phyloP scores from a whole-genome alignment of 2,113 vertebrate species.

The Phylloscopus whistleri region DNA sequence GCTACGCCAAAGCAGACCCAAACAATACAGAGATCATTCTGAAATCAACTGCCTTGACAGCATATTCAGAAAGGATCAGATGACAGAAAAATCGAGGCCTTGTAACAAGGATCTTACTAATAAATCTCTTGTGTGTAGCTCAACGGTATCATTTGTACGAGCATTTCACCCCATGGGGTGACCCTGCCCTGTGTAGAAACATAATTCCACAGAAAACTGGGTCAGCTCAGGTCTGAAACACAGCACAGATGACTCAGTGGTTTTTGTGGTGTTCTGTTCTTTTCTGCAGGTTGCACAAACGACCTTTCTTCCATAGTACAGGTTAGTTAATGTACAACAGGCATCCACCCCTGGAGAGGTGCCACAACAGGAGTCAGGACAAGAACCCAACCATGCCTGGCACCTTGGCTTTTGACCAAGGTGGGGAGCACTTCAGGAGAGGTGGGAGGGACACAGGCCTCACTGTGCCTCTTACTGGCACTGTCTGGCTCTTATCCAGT shows the following conservation, averaged over 20 bases:
- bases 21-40: background rate
- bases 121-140: background rate
- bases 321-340: conserved; percentile 46
- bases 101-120: background rate
- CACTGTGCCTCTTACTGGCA: background rate
- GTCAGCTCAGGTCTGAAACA: conserved; percentile 16
- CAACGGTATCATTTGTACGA: background rate
- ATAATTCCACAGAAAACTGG: background rate
- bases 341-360: background rate
- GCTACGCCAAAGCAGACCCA: conserved; percentile 28
- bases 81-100: background rate
- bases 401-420: background rate
- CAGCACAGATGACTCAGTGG: background rate
- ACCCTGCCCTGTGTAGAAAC: background rate
- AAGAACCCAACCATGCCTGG: background rate
- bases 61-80: background rate
- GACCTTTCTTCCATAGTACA: conserved; percentile 16
- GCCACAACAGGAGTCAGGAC: fast-evolving
- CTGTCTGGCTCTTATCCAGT: background rate
- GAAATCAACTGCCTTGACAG: conserved; percentile 5
- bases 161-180: background rate
- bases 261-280: background rate
- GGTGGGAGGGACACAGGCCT: background rate
- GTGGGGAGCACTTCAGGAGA: background rate
- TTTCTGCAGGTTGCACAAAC: background rate